These are phyloP conservation scores for Exaiptasia diaphana DNA, from an alignment of 64 coral and sea anemone genomes.

Conservation along the genomic window DNA sequence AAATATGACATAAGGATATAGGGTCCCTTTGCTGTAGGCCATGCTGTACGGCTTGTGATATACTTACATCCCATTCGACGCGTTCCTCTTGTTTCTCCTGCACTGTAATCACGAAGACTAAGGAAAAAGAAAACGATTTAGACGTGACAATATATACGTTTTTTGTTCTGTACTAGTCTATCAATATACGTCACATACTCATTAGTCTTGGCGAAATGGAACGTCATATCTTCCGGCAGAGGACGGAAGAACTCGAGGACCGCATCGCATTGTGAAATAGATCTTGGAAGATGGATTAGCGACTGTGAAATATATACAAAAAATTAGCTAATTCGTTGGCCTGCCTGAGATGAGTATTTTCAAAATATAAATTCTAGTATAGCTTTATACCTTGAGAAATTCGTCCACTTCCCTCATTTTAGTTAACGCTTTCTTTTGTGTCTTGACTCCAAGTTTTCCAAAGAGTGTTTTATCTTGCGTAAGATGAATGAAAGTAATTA, in stretches of 20 bases:
- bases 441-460: conserved; percentile 13
- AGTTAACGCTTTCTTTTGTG: conserved; percentile 19
- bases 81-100: background rate
- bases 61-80: background rate
- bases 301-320: conserved; percentile 5
- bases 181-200: no score
- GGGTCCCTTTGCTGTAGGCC: background rate
- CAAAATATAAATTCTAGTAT: background rate
- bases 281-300: conserved; percentile 49
- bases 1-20: background rate
- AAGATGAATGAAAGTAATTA: background rate
- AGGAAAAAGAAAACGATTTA: background rate
- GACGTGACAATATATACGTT: background rate
- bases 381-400: conserved; percentile 39
- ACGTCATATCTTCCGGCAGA: conserved; percentile 54
- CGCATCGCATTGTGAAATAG: conserved; percentile 46
- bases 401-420: conserved; percentile 35
- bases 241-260: conserved; percentile 66
- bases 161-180: conserved; percentile 10
- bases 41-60: background rate
- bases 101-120: background rate
- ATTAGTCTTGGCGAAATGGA: no score
- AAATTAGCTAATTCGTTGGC: background rate
- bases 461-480: background rate
- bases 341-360: background rate